Base-by-base conservation (phyloP, 2,888 invertebrate species). In the Rosalia funebris region DNA sequence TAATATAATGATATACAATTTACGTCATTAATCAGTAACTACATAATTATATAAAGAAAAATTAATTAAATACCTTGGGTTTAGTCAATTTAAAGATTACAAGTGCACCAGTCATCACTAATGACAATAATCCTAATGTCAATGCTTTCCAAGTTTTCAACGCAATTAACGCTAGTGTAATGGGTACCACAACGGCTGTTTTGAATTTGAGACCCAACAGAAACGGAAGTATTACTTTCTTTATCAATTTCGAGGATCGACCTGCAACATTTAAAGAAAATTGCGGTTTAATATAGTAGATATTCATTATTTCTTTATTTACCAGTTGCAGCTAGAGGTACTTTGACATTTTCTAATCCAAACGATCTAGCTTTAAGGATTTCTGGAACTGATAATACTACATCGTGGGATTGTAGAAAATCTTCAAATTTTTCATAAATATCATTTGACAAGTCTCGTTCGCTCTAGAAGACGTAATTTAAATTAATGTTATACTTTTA, bases 121-220 rank as follows among this genome's bases (percentile, higher is more conserved):
- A 82, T 1, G 93, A 93, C 61, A 94, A 86, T 2, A 94, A 87
- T 62, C 93, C 93, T 68, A 94, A 85, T 5, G 94, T 93, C 71
- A 93, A 83, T 37, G 94, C 94, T 80, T 94, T 94, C 94, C 94
- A 94, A 11, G 94, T 93, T 81, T 93, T 93, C 57, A 93, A 83
- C 0, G 94, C 94, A 74, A 94, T 93, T 59, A 93, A 82, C 31
- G 92, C 91, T 57, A 94, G 84, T 10, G 91, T 91, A 62, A 93
- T 81, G 0, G 93, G 94, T 37, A 93, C 91, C 72, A 94, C 80
- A 20, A 93, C 91, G 14, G 92, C 91, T 47, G 93, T 90, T 82
- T 93, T 93, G 84, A 93, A 91, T 81, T 93, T 94, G 65, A 94
- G 83, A 65, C 93, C 94, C 71, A 94, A 83, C 57, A 94, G 85